These are phyloP conservation scores for Ennomos quercinarius DNA, from an alignment of 2,888 invertebrate genomes.

Conservation along the genomic window DNA sequence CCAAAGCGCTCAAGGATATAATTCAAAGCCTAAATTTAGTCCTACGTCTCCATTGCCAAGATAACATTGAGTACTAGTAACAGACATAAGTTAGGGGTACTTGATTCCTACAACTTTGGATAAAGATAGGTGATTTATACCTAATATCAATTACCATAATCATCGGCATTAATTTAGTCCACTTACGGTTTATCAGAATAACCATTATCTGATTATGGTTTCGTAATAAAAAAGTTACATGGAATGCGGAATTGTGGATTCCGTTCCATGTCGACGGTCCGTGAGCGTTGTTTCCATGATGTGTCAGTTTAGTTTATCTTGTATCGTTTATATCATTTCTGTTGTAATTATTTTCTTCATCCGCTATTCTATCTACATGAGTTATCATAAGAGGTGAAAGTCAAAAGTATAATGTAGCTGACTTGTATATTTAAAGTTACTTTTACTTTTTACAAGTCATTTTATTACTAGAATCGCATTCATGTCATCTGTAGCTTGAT, in stretches of 20 bases:
- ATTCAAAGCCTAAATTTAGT: no score
- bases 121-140: no score
- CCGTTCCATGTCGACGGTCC: slow-evolving; percentile 54
- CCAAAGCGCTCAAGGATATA: no score
- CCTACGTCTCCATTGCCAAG: background rate
- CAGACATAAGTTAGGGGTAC: no score
- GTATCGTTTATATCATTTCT: slow-evolving; percentile 46
- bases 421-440: slow-evolving; percentile 10
- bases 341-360: slow-evolving; percentile 49
- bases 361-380: slow-evolving; percentile 27
- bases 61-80: background rate
- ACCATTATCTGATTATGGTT: slow-evolving; percentile 13
- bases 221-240: slow-evolving; percentile 25
- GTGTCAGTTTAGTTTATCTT: slow-evolving; percentile 54
- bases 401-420: slow-evolving; percentile 1
- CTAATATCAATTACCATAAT: no score
- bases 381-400: slow-evolving; percentile 17
- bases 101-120: no score
- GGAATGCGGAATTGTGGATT: slow-evolving; percentile 46
- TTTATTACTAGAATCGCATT: background rate
- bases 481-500: no score
- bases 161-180: background rate
- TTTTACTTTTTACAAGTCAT: background rate
- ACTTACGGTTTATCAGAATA: slow-evolving; percentile 14
- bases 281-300: slow-evolving; percentile 47